A percentile compares a stretch with the other conserved stretches of the same genome.
Conservation (phyloP, 2,113 vertebrate genomes). For the Delphinapterus leucas region DNA sequence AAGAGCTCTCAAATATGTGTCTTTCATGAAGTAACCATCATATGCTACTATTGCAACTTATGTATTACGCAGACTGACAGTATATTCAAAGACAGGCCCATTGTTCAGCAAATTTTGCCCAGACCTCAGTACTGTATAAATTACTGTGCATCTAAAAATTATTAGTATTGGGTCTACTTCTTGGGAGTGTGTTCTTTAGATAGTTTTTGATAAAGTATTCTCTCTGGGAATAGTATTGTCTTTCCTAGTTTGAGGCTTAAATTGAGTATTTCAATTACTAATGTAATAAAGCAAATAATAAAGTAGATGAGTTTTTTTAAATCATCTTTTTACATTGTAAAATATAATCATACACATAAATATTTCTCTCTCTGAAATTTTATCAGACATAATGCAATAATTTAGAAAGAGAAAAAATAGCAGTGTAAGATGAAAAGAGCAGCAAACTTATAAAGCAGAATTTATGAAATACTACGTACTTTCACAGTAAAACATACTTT, state of each 20-base stretch:
- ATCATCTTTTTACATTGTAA: neutral
- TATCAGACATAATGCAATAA: neutral
- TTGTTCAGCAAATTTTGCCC: neutral
- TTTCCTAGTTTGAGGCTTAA: neutral
- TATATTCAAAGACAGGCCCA: neutral
- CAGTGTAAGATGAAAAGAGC: neutral
- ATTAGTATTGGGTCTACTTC: neutral
- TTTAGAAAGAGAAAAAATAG: neutral
- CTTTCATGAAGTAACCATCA: neutral
- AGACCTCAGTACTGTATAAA: conserved; percentile 18
- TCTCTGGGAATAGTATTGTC: neutral
- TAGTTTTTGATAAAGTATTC: neutral
- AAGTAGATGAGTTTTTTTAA: neutral
- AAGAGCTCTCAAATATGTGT: neutral
- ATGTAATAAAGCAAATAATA: neutral
- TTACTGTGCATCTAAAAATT: neutral
- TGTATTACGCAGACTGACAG: neutral
- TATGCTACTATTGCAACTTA: neutral
- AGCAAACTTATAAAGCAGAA: neutral
- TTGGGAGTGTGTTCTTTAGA: neutral
- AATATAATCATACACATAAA: neutral
- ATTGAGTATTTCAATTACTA: neutral
- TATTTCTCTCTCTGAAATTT: neutral
- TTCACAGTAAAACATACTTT: neutral
- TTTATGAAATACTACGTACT: neutral